These are phyloP conservation scores for Stegodyphus dumicola DNA, from an alignment of 1,140 invertebrate species.

Conservation along the genomic window DNA sequence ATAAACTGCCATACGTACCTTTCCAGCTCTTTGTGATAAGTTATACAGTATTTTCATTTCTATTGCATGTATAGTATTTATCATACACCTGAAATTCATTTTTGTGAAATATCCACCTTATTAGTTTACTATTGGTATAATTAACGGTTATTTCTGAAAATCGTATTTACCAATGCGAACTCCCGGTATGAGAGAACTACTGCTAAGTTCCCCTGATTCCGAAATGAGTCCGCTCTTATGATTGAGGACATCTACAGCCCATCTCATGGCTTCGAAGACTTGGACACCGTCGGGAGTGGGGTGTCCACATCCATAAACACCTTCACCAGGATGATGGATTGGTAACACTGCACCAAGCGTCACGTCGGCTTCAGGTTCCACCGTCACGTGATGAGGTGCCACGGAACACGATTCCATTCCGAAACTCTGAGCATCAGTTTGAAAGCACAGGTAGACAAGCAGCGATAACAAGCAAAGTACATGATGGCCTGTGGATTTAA, in stretches of 20 bases:
- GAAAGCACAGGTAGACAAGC: too few species aligned
- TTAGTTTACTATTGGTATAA: not conserved
- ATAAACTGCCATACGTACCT: too few species aligned
- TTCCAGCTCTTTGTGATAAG: too few species aligned
- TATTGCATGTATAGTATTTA: too few species aligned
- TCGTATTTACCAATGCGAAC: conserved; percentile 49
- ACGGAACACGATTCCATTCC: not conserved
- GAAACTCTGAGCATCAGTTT: not conserved
- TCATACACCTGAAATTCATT: too few species aligned
- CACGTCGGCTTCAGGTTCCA: conserved; percentile 39
- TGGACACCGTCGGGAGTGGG: conserved; percentile 63
- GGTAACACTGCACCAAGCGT: conserved; percentile 52
- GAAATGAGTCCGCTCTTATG: conserved; percentile 42
- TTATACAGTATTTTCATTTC: too few species aligned
- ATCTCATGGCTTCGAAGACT: conserved; percentile 64
- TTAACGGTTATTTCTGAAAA: not conserved
- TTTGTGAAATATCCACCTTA: too few species aligned
- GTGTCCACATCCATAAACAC: conserved; percentile 48
- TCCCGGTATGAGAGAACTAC: conserved; percentile 48
- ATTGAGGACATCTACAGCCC: conserved; percentile 62
- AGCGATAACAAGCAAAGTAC: too few species aligned
- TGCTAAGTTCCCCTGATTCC: not conserved
- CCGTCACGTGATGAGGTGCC: not conserved
- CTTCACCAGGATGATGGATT: conserved; percentile 32
- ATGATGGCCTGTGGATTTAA: too few species aligned